Evolutionary conservation across 2,797 vertebrate species (phyloP), one percentile per base, ranked within the genome.

Genomic region (Meda fulgida): DNA sequence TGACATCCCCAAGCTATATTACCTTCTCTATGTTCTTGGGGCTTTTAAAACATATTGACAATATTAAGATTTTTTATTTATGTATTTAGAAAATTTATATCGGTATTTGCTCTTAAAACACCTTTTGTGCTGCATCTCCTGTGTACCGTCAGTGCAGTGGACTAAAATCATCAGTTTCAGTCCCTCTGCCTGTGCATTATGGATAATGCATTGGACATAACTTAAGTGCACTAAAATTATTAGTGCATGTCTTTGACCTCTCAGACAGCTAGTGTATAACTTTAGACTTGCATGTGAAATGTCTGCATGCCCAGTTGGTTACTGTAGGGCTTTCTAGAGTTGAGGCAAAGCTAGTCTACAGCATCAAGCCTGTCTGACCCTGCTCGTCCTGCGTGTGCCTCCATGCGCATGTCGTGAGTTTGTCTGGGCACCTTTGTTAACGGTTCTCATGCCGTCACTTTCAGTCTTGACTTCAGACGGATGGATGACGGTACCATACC

Each of bases 381-480:
- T 53, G 66, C 80, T 76, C 79, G 79, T 29, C 31, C 36, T 70
- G 69, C 77, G 72, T 79, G 38, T 87, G 80, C 29, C 76, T 65
- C 73, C 7, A 16, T 78, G 36, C 80, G 84, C 86, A 87, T 87
- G 88, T 38, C 13, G 31, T 81, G 85, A 83, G 72, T 81, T 76
- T 77, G n/a, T 81, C n/a, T 71, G 38, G 66, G n/a, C 65, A 3
- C 8, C 76, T 89, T 75, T 91, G 86, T 93, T 96, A 95, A 95
- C 66, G 83, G 91, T 94, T 95, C 91, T 94, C 92, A 90, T 95
- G 90, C 94, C 94, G n/a, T 96, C 93, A 95, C 92, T 96, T 96
- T 94, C 95, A 96, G 95, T 94, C 92, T 95, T 92, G 95, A 96
- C 93, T 93, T 92, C 94, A 93, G 95, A 92, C 94, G 93, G 93